Evolutionary conservation across 2,888 invertebrate species (phyloP), one percentile per base, ranked within the genome.

Genomic region (Norana najaformis): DNA sequence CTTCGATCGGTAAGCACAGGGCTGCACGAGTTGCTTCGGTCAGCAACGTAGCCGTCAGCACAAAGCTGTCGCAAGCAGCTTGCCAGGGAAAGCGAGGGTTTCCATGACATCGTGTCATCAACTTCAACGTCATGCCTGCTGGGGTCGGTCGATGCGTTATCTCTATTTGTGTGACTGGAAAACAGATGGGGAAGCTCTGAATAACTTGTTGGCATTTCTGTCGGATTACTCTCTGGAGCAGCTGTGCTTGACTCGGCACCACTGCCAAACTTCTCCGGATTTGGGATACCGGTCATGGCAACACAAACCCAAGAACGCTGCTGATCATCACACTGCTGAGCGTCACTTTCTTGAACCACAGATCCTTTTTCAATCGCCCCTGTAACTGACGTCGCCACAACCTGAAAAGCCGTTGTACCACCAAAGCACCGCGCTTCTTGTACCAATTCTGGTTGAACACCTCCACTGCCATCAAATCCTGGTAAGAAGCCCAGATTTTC

Each of bases 271-370:
- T 36, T 35, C 35, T 85, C 85, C 85, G 1, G 35, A 35, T 85
- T 85, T 36, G 85, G 85, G 36, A 36, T 36, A 35, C 85, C 85
- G 16, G 85, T 85, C 85, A 85, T 85, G 85, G 85, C 85, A 85
- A 85, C 85, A 23, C 85, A 85, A 23, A 85, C 85, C 85, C 85
- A 85, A 18, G 85, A 85, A 35, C 37, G 85, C 18, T 85, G 37
- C 14, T 37, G 35, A 18, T 85, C 36, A 1, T 37, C 85, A 6
- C 11, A 30, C 69, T 1, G 69, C 1, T 11, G 5, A 30, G n/a
- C n/a, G 11, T 69, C n/a, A n/a, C 8, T 11, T 69, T 69, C 69
- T 4, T n/a, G 30, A 16, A 30, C 69, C 69, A 13, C 3, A 69
- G n/a, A n/a, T n/a, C 11, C 69, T 30, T 69, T n/a, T n/a, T 13